These are phyloP conservation scores for Habropoda laboriosa DNA, from an alignment of 1,140 invertebrate species.

Conservation along the genomic window DNA sequence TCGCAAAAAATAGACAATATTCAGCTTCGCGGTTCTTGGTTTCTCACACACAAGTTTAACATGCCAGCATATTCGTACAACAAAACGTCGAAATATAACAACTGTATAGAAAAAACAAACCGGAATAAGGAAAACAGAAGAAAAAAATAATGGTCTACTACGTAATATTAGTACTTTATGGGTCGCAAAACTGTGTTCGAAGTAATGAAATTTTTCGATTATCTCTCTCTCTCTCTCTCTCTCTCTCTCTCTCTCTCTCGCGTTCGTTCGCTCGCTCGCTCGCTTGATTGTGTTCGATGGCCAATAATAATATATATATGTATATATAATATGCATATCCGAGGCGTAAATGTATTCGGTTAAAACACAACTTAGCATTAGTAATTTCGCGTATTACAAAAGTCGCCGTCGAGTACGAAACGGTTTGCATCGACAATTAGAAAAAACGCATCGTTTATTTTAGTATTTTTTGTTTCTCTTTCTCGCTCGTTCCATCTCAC, in stretches of 20 bases:
- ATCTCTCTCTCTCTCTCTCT: not conserved
- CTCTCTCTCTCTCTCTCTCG: not conserved
- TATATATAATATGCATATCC: slow-evolving; percentile 8
- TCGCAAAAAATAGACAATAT: slow-evolving; percentile 63
- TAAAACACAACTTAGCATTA: slow-evolving; percentile 56
- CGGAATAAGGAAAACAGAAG: slow-evolving; percentile 42
- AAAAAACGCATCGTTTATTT: slow-evolving; percentile 49
- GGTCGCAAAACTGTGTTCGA: slow-evolving; percentile 13
- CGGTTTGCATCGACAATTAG: slow-evolving; percentile 36
- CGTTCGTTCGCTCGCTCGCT: not conserved
- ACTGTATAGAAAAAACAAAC: slow-evolving; percentile 55
- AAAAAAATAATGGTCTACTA: slow-evolving; percentile 9
- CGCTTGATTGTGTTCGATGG: slow-evolving; percentile 23
- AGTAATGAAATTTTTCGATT: slow-evolving; percentile 40
- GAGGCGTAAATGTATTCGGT: slow-evolving; percentile 4
- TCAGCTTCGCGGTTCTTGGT: slow-evolving; percentile 59
- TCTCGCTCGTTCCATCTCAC: not conserved
- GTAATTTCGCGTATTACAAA: slow-evolving; percentile 62
- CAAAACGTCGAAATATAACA: slow-evolving; percentile 59
- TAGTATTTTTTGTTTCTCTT: slow-evolving; percentile 12
- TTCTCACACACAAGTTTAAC: slow-evolving; percentile 63
- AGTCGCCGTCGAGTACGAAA: slow-evolving; percentile 51
- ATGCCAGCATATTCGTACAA: slow-evolving; percentile 72
- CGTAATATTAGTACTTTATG: not conserved
- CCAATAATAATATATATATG: slow-evolving; percentile 42